Conservation (phyloP, 2,797 vertebrate genomes). For the Tokudaia muenninki region DNA sequence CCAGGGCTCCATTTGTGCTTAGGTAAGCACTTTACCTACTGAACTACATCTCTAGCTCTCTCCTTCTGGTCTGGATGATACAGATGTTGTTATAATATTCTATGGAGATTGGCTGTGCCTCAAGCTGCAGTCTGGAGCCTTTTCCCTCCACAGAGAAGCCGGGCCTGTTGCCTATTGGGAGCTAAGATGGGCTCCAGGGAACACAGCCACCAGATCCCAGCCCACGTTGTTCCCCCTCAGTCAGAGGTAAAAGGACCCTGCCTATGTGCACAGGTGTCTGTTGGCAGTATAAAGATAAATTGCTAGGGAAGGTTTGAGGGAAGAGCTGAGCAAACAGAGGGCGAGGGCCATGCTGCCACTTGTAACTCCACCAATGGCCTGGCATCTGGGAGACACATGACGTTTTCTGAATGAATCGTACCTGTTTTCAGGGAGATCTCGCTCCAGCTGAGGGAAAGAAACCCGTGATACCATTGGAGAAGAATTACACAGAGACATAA, state of each 20-base stretch:
- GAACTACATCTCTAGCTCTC: background rate
- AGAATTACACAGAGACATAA: background rate
- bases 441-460: background rate
- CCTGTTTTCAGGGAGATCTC: conserved; percentile 9
- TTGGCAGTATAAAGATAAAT: background rate
- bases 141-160: background rate
- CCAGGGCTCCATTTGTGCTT: background rate
- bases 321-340: background rate
- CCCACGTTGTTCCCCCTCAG: background rate
- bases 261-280: background rate
- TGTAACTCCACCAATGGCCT: background rate
- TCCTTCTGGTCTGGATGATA: background rate
- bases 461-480: background rate
- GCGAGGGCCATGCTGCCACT: background rate
- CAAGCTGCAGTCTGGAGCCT: conserved; percentile 15
- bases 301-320: background rate
- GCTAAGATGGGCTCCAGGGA: background rate
- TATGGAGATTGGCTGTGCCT: conserved; percentile 20
- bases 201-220: background rate
- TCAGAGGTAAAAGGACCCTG: background rate
- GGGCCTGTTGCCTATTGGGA: background rate
- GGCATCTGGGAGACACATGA: background rate
- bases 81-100: conserved; percentile 66
- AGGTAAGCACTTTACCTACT: background rate
- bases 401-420: conserved; percentile 44